Evolutionary conservation across 1,140 invertebrate species (phyloP), one percentile per base, ranked within the genome.

Genomic region (Pseudomyrmex sp.): DNA sequence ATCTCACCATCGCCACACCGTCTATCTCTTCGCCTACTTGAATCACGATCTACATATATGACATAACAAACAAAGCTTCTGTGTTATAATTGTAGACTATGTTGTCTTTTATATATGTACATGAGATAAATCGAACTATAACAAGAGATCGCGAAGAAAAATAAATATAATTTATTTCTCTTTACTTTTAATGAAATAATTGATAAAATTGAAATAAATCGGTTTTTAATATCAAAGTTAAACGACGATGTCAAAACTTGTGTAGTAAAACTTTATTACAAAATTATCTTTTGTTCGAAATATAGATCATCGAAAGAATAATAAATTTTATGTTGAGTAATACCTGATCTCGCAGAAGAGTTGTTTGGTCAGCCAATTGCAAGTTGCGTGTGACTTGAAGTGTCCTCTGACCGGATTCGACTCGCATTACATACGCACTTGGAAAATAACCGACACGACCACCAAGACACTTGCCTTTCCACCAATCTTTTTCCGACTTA

Each of bases 401-500:
- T 0, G 98, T 97, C 90, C 97, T 96, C 93, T 99, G 98, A 8
- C 98, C 98, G 46, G 97, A 96, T 92, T 98, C 97, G 20, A 99
- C 94, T 90, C 97, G 97, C 59, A 98, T 98, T 69, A 98, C 98
- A 91, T 99, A 99, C 88, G 98, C 98, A 62, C 98, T 98, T 1
- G 98, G 98, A 91, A 99, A 99, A 93, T 97, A 99, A 23, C 98
- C 98, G n/a, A 97, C 96, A 89, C 97, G 96, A 15, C 98, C 98
- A 18, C 93, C 93, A 72, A 98, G 95, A 90, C 98, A 98, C 94
- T 99, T 99, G 46, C 98, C 98, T 95, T 98, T 97, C 98, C 98
- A 99, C 98, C 98, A 99, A 91, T 99, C 98, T 15, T 97, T 97
- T 93, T 99, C 98, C 0, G 98, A 97, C 48, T 97, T 98, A 91